A percentile compares a stretch with the other conserved stretches of the same genome.
phyloP scores from a whole-genome alignment of 2,797 vertebrate species.

The Pterois miles region DNA sequence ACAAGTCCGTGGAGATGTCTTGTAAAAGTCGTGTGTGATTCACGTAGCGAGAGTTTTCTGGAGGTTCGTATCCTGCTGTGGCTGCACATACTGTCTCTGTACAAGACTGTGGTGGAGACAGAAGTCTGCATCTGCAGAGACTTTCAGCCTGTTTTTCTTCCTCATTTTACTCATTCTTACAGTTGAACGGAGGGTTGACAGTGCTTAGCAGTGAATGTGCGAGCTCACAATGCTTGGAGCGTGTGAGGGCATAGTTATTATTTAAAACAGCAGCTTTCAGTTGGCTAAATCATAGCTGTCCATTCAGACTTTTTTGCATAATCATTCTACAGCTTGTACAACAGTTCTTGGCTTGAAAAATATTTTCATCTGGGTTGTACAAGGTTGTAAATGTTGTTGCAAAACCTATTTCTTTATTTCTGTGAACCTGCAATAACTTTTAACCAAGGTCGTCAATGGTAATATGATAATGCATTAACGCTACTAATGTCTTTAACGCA shows the following conservation, averaged over 20 bases:
- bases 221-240: background rate
- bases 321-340: background rate
- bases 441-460: no score
- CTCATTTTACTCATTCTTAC: background rate
- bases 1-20: slow-evolving; percentile 47
- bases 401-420: background rate
- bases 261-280: background rate
- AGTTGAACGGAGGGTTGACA: background rate
- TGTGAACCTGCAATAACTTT: no score
- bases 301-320: background rate
- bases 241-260: background rate
- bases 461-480: no score
- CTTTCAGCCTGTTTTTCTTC: background rate
- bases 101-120: background rate
- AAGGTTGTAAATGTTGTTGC: background rate
- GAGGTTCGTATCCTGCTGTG: slow-evolving; percentile 60
- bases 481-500: no score
- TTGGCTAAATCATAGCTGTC: background rate
- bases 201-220: background rate
- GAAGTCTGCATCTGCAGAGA: slow-evolving; percentile 6
- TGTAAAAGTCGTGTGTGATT: slow-evolving; percentile 61
- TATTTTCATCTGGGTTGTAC: background rate
- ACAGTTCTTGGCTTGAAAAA: background rate
- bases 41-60: slow-evolving; percentile 32
- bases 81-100: slow-evolving; percentile 35